Evolutionary conservation across 2,797 vertebrate genomes (phyloP).

Genomic region (Sparidentex hasta): DNA sequence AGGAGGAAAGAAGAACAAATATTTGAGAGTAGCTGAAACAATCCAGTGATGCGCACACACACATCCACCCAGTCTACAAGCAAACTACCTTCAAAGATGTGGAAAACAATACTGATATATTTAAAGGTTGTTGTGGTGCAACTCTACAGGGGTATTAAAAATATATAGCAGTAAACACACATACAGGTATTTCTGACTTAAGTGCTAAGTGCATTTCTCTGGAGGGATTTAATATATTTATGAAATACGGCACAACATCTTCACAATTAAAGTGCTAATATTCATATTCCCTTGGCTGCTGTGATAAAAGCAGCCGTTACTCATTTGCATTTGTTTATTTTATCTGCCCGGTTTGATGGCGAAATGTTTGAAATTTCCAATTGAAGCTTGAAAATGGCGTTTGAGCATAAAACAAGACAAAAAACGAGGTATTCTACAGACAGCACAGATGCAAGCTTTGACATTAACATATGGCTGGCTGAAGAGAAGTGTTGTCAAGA

Average conservation of each 20-base stretch:
- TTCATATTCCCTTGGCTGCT: neutral
- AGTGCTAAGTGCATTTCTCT: conserved; percentile 15
- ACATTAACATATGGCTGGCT: conserved; percentile 33
- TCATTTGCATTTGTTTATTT: conserved; percentile 16
- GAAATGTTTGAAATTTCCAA: conserved; percentile 16
- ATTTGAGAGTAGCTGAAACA: neutral
- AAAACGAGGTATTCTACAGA: neutral
- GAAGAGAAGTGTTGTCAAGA: conserved; percentile 14
- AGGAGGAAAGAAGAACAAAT: conserved; percentile 46
- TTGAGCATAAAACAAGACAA: neutral
- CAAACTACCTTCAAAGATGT: conserved; percentile 5
- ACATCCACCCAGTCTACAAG: neutral
- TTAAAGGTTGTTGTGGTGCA: neutral
- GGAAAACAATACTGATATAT: neutral
- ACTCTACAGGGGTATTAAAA: neutral
- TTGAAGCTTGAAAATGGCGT: conserved; percentile 4
- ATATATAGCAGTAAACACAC: neutral
- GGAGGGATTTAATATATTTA: conserved; percentile 11
- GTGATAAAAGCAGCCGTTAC: conserved; percentile 24
- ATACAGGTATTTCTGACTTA: conserved; percentile 4
- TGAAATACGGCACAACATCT: conserved; percentile 5
- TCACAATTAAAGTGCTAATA: conserved; percentile 1
- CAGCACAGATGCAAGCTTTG: conserved; percentile 5
- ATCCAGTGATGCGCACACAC: conserved; percentile 6
- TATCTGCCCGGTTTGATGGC: conserved; percentile 1